Conservation (phyloP, 2,113 vertebrate genomes). For the Xiphias gladius region DNA sequence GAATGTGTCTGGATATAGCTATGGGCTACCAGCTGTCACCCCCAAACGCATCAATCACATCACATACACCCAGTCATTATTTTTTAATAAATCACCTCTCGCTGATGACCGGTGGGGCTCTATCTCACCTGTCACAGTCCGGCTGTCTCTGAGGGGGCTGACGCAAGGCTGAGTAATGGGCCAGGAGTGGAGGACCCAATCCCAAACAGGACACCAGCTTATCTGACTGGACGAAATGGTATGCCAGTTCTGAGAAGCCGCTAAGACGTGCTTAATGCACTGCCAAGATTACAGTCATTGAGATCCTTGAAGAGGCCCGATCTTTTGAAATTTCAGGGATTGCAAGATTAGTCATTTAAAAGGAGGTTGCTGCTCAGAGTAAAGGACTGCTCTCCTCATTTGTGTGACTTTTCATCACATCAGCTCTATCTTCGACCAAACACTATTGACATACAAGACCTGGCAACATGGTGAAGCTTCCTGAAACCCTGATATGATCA, state of each 20-base stretch:
- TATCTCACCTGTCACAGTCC: constrained; percentile 62
- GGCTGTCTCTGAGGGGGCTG: constrained; percentile 35
- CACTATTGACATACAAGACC: constrained; percentile 13
- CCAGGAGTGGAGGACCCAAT: constrained; percentile 55
- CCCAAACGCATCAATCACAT: constrained; percentile 73
- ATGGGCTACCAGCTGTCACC: constrained; percentile 51
- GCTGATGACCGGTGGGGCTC: constrained; percentile 46
- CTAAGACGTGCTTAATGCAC: constrained; percentile 13
- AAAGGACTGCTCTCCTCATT: background rate
- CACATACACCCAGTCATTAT: constrained; percentile 68
- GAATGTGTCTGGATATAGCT: constrained; percentile 64
- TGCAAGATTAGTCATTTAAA: background rate
- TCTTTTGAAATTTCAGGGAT: background rate
- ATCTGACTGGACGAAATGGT: constrained; percentile 38
- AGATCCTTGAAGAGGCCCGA: background rate
- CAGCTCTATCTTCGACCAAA: constrained; percentile 16
- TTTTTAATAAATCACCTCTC: constrained; percentile 69
- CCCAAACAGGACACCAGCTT: constrained; percentile 47
- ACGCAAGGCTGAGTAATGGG: constrained; percentile 67
- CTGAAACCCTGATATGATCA: constrained; percentile 34
- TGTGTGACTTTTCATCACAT: constrained; percentile 5
- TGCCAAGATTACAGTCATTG: constrained; percentile 21
- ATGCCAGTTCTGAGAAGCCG: constrained; percentile 1
- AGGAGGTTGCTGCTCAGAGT: background rate
- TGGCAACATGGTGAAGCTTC: constrained; percentile 28